Evolutionary conservation across 2,797 vertebrate genomes (phyloP), one percentile per base, ranked within the genome.

Genomic region (Hoplostethus mediterraneus): DNA sequence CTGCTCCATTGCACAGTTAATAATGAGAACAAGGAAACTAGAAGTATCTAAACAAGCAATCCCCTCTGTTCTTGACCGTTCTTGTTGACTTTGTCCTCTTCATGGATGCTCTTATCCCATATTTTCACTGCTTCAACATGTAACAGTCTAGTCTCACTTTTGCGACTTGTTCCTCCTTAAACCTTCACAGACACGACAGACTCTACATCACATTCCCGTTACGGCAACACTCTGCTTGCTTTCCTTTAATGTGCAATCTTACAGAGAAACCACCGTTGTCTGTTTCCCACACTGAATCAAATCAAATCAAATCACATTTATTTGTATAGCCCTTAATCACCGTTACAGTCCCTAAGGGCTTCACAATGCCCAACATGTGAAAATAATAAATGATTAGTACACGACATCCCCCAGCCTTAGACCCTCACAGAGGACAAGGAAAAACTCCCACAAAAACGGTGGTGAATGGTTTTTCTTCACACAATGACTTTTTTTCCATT

Each of bases 401-500:
- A n/a, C n/a, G n/a, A n/a, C n/a, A n/a, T n/a, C n/a, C n/a, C n/a
- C n/a, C n/a, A n/a, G n/a, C n/a, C n/a, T n/a, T n/a, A n/a, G n/a
- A n/a, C n/a, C n/a, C n/a, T n/a, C n/a, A n/a, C n/a, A n/a, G n/a
- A n/a, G n/a, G n/a, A n/a, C n/a, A n/a, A n/a, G n/a, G n/a, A n/a
- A n/a, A n/a, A n/a, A n/a, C n/a, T n/a, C n/a, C n/a, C n/a, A n/a
- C n/a, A n/a, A n/a, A n/a, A n/a, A n/a, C n/a, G n/a, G n/a, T n/a
- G n/a, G n/a, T n/a, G n/a, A 64, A 16, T 14, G 33, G 21, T 21
- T 21, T 36, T 40, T n/a, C 38, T 60, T 73, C 56, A 70, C 71
- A 65, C 66, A 67, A 14, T 63, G 66, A 61, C 42, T 45, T 6
- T 71, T 81, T 73, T 79, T 49, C 42, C 21, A 21, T 21, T 21